Base-by-base conservation (phyloP, 2,113 vertebrate genomes). In the Oreochromis aureus region DNA sequence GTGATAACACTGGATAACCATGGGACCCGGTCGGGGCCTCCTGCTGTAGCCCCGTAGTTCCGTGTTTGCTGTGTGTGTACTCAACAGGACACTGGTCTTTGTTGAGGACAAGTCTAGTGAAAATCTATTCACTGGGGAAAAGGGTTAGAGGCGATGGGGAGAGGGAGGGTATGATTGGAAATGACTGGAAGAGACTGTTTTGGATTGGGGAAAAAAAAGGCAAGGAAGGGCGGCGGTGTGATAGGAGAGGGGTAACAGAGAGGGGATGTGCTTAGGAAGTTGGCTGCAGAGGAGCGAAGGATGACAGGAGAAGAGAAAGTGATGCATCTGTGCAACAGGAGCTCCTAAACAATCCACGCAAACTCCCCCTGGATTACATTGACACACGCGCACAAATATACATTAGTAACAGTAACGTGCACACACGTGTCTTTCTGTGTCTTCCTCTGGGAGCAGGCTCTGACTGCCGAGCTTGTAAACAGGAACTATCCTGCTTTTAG, bases 91-190 rank as follows among this genome's bases (percentile, higher is more conserved):
- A 76, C 66, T 73, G 59, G 84, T 51, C 86, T 91, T 94, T 95
- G 94, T 94, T 51, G 86, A 89, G 69, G 90, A 89, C 84, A 90
- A 92, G 87, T 94, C 93, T 92, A 90, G 89, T 92, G 94, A 94
- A 93, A 93, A 90, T 81, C 88, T 89, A 90, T 93, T 91, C 88
- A 94, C 66, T 83, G 85, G 82, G 82, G 84, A 82, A 89, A 56
- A 58, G 87, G 78, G 84, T 80, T 69, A 86, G 55, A 73, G 58
- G 81, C 46, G 34, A 59, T 44, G 69, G 48, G 19, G 63, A 46
- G 59, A 83, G 51, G 56, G 46, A 59, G 53, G 24, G 10, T 15
- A 48, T 44, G 73, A 82, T 24, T 79, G 59, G 36, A 86, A 84
- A 63, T 83, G 48, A 86, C 44, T 55, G 18, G 55, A 66, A n/a